These are phyloP conservation scores for Dryococelus australis DNA, from an alignment of 2,888 invertebrate genomes.

Conservation along the genomic window DNA sequence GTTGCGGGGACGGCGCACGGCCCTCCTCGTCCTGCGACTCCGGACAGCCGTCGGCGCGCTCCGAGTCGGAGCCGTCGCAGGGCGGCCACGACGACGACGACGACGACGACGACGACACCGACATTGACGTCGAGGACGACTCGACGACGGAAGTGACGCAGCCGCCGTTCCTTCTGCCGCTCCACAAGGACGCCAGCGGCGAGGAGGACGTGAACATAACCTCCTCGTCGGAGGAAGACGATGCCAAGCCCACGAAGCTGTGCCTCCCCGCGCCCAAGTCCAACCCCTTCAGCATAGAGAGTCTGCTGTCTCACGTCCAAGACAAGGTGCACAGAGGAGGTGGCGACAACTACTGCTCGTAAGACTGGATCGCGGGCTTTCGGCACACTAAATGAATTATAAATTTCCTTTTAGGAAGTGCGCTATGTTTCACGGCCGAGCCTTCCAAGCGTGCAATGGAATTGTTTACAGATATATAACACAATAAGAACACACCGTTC, in stretches of 20 bases:
- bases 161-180: constrained; percentile 41
- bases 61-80: constrained; percentile 72
- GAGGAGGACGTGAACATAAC: constrained; percentile 26
- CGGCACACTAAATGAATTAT: neutral
- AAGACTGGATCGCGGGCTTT: neutral
- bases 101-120: constrained; percentile 69
- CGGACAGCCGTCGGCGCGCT: constrained; percentile 48
- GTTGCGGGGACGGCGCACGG: constrained; percentile 35
- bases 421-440: too few species aligned
- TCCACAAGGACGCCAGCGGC: constrained; percentile 52
- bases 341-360: constrained; percentile 7
- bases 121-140: constrained; percentile 27
- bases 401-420: too few species aligned
- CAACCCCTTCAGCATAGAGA: constrained; percentile 92
- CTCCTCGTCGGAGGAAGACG: constrained; percentile 43
- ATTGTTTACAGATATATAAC: too few species aligned
- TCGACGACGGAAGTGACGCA: constrained; percentile 8
- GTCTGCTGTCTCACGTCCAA: constrained; percentile 67
- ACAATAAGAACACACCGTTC: too few species aligned
- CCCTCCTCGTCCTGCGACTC: constrained; percentile 54
- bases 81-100: constrained; percentile 70
- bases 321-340: constrained; percentile 22
- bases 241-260: neutral
- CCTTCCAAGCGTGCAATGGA: too few species aligned
- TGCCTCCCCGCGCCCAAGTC: constrained; percentile 55